Percentiles rank a stretch among this genome's conserved stretches.
Evolutionary conservation across 1,140 invertebrate genomes (phyloP).

Genomic region (Bombus fervidus): DNA sequence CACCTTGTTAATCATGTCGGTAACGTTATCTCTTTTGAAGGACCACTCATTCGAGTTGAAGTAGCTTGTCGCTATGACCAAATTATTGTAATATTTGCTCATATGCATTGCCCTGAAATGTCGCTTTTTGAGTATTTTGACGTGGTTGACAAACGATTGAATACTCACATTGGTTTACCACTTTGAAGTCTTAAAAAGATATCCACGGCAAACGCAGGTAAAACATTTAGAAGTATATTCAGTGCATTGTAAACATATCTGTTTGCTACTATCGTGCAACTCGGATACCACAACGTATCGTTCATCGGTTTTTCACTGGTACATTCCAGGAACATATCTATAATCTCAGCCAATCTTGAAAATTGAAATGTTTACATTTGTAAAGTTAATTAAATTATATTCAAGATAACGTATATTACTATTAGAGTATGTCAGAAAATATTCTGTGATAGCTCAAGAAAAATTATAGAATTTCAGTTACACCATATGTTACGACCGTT

Average conservation of each 20-base stretch:
- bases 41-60: slow-evolving; percentile 95
- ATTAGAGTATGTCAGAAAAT: neutral
- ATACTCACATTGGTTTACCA: slow-evolving; percentile 89
- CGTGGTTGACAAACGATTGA: too few species aligned
- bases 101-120: slow-evolving; percentile 90
- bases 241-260: slow-evolving; percentile 88
- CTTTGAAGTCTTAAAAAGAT: slow-evolving; percentile 87
- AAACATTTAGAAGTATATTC: slow-evolving; percentile 88
- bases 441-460: neutral
- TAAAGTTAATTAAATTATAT: neutral
- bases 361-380: slow-evolving; percentile 1
- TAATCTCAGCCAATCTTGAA: slow-evolving; percentile 90
- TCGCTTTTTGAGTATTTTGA: neutral
- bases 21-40: slow-evolving; percentile 91
- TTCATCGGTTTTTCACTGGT: slow-evolving; percentile 89
- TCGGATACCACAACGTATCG: slow-evolving; percentile 94
- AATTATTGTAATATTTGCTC: slow-evolving; percentile 89
- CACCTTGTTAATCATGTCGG: slow-evolving; percentile 85
- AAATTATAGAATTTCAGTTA: too few species aligned
- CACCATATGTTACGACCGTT: too few species aligned
- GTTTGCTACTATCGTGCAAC: slow-evolving; percentile 89
- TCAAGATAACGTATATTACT: too few species aligned
- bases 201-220: slow-evolving; percentile 92
- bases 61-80: slow-evolving; percentile 90
- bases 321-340: slow-evolving; percentile 86